Conservation (phyloP, 2,888 invertebrate genomes). For the Trichacis sp. region DNA sequence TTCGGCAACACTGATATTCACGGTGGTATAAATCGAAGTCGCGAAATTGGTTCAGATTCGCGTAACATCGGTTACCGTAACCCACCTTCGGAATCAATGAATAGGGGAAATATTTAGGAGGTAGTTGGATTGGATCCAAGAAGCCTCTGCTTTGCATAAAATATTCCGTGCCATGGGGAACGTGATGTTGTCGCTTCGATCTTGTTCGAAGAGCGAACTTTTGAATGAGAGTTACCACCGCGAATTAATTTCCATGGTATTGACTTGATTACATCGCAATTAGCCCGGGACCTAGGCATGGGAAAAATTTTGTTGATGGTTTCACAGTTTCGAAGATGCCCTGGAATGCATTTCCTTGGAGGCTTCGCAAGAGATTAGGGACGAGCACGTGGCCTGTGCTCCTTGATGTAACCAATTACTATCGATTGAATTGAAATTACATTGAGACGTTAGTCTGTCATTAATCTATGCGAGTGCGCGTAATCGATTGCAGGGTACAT, state of each 20-base stretch:
- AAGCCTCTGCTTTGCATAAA: conserved; percentile 2
- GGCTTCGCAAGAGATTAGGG: conserved; percentile 6
- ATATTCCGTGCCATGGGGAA: conserved; percentile 2
- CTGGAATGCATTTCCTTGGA: not conserved
- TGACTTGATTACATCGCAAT: not conserved
- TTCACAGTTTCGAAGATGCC: no score
- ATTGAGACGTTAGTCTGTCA: not conserved
- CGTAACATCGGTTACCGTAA: not conserved
- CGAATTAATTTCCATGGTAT: conserved; percentile 1
- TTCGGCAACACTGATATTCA: no score
- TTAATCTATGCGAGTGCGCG: not conserved
- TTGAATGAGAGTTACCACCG: not conserved
- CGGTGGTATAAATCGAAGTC: no score
- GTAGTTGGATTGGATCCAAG: conserved; percentile 11
- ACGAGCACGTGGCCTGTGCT: not conserved
- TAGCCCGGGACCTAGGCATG: not conserved
- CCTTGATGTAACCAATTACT: not conserved
- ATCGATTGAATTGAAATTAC: not conserved
- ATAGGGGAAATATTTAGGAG: conserved; percentile 10
- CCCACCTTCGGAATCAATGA: conserved; percentile 6
- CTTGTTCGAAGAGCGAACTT: not conserved
- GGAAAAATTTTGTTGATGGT: no score
- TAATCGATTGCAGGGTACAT: not conserved
- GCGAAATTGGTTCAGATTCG: not conserved
- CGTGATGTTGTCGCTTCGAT: conserved; percentile 8